phyloP scores from a whole-genome alignment of 2,113 vertebrate species.

The Seriola rivoliana region DNA sequence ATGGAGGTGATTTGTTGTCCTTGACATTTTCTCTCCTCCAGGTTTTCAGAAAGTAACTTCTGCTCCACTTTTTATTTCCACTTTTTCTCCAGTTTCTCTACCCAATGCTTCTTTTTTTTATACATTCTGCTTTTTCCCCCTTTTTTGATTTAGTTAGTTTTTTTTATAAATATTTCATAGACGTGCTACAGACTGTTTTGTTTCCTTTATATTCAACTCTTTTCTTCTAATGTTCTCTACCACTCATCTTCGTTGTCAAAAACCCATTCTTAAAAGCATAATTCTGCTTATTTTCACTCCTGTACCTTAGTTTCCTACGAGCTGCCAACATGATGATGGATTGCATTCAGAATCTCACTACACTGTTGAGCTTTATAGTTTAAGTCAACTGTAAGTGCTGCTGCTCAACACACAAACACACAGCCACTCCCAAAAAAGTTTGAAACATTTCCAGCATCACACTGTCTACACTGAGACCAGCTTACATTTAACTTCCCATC shows the following conservation, averaged over 20 bases:
- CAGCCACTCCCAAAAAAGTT: neutral
- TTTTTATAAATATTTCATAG: neutral
- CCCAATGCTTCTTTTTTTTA: neutral
- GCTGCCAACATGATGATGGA: constrained; percentile 6
- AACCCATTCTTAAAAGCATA: neutral
- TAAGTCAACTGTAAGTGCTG: neutral
- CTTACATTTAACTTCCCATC: neutral
- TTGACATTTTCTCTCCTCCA: constrained; percentile 32
- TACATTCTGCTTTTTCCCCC: neutral
- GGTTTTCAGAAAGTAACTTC: constrained; percentile 23
- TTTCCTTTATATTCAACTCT: neutral
- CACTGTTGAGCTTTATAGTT: neutral
- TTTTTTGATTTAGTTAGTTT: neutral
- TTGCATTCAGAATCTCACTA: neutral
- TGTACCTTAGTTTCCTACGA: neutral
- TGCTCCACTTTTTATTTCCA: constrained; percentile 12
- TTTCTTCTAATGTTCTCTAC: neutral
- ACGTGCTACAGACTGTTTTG: neutral
- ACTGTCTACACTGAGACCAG: neutral
- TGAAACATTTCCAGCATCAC: neutral
- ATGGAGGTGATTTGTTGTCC: constrained; percentile 33
- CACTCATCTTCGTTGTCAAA: neutral
- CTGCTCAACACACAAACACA: neutral
- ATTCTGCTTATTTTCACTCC: neutral
- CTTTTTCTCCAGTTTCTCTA: neutral